Percentiles rank a stretch among this genome's conserved stretches.
Conservation (phyloP, 2,113 vertebrate species). For the Ginglymostoma cirratum region DNA sequence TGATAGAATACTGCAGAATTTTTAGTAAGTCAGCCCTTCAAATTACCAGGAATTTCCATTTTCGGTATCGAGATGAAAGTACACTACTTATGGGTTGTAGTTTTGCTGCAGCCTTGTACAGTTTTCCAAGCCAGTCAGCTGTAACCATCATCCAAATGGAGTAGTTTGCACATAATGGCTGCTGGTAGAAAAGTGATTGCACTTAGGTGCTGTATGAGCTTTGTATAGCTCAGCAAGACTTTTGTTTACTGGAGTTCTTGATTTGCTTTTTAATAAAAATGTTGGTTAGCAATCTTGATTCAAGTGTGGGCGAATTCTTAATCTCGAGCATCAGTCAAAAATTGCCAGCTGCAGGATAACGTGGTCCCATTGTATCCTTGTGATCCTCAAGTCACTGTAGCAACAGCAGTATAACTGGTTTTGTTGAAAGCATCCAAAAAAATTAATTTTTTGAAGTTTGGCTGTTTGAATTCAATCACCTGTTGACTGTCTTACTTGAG, state of each 20-base stretch:
- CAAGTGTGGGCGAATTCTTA: neutral
- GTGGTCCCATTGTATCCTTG: too few species aligned
- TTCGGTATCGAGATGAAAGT: neutral
- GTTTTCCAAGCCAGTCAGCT: neutral
- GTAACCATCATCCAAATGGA: neutral
- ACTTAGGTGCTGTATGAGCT: neutral
- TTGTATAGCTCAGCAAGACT: neutral
- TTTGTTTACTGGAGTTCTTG: neutral
- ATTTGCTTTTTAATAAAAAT: neutral
- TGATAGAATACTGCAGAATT: neutral
- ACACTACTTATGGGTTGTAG: neutral
- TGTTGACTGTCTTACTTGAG: too few species aligned
- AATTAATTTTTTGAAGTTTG: too few species aligned
- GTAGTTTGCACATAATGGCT: neutral
- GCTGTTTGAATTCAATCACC: too few species aligned
- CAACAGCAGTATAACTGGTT: too few species aligned
- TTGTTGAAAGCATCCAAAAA: too few species aligned
- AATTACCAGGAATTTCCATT: neutral
- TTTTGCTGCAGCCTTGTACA: neutral
- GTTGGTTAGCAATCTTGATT: neutral
- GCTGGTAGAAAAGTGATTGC: neutral
- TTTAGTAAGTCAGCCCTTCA: neutral
- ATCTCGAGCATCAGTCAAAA: neutral
- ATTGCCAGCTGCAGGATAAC: neutral
- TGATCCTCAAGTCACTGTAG: too few species aligned